phyloP scores from a whole-genome alignment of 1,140 invertebrate species.

The Acyrthosiphon pisum region DNA sequence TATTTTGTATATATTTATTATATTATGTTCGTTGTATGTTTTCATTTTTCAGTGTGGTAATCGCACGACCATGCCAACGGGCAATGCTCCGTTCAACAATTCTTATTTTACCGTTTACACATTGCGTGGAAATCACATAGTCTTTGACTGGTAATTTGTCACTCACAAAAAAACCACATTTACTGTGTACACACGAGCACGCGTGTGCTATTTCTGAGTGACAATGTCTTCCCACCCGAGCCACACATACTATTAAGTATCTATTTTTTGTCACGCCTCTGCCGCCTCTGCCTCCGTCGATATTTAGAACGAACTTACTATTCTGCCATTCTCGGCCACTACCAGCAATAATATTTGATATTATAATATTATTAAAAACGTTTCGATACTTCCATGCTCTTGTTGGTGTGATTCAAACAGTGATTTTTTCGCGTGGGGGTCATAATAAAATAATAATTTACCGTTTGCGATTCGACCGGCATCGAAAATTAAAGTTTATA shows the following conservation, averaged over 20 bases:
- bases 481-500: too few relatives aligned
- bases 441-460: too few relatives aligned
- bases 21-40: not conserved
- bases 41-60: not conserved
- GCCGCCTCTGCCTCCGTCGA: not conserved
- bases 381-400: not conserved
- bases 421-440: too few relatives aligned
- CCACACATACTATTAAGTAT: not conserved
- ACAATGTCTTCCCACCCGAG: not conserved
- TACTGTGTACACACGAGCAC: not conserved
- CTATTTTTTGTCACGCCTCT: not conserved
- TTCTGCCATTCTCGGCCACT: not conserved
- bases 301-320: not conserved
- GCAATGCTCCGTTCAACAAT: not conserved
- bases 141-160: not conserved
- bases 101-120: slow-evolving; percentile 2
- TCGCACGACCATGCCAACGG: not conserved
- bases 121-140: not conserved
- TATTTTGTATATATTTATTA: too few relatives aligned
- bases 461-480: too few relatives aligned
- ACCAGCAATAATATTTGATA: too few relatives aligned
- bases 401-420: too few relatives aligned
- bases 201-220: not conserved
- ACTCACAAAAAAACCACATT: not conserved
- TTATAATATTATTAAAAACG: too few relatives aligned